Base-by-base conservation (phyloP, 2,888 invertebrate species). In the Phoronis australis region DNA sequence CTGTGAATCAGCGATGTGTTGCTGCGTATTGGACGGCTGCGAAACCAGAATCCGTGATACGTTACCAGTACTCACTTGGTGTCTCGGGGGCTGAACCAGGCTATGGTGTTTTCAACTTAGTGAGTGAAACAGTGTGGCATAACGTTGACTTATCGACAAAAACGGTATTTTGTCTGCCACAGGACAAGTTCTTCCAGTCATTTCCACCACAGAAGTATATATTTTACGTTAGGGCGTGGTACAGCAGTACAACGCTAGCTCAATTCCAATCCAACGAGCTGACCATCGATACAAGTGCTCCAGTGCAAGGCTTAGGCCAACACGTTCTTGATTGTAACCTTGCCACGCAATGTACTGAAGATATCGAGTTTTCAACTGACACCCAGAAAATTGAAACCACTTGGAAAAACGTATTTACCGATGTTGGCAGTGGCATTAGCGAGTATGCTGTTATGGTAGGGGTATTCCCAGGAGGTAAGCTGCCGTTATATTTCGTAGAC, bases 41-140 rank as follows among this genome's bases (percentile, higher is more conserved):
- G n/a, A n/a, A n/a, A n/a, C n/a, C n/a, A n/a, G n/a, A n/a, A n/a
- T n/a, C n/a, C n/a, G n/a, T n/a, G 37, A 49, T 42, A 37, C 42
- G 60, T 42, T 58, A 40, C 46, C 57, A 60, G 39, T 60, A 52
- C 56, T 58, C 57, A 25, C 45, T 57, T 21, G 58, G 60, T 21
- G n/a, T 53, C 6, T 15, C 24, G 2, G 40, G 50, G 3, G 44
- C 54, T 42, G 48, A 52, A 12, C 12, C 47, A 27, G 60, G 60
- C 6, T 48, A 42, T 38, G 58, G 58, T 12, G 43, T 58, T 24
- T 60, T 58, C 40, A 46, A 53, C 31, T 35, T 44, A 9, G 31
- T 39, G n/a, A 25, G 37, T 2, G 57, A 58, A 35, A 42, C 27
- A 24, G 43, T 53, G 3, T 62, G 62, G 62, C 37, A 52, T 37